These are phyloP conservation scores for Aurelia aurita complex sp. Pacific DNA, from an alignment of 30 jellyfish, hydroid and myxozoan species.

Conservation along the genomic window DNA sequence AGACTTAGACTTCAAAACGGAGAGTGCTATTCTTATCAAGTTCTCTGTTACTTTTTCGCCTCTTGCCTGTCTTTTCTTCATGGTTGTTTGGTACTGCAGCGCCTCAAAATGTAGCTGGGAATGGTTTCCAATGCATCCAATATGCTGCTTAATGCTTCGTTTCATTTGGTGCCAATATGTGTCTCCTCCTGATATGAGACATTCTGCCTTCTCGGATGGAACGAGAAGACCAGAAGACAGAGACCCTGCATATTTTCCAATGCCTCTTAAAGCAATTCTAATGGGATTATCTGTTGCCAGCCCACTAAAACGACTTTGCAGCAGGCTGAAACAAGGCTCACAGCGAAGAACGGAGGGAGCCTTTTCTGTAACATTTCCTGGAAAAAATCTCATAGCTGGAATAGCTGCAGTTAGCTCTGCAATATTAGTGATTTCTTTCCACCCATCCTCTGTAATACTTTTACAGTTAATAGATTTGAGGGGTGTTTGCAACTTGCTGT, in stretches of 20 bases:
- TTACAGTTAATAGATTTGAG: too few species aligned
- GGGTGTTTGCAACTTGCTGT: too few species aligned
- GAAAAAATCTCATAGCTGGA: constrained; percentile 6
- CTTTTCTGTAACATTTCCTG: constrained; percentile 4
- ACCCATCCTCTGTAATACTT: too few species aligned
- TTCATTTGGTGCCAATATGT: background rate
- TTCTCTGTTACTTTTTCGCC: constrained; percentile 28
- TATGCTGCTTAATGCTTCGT: constrained; percentile 8
- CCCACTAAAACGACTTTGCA: constrained; percentile 21
- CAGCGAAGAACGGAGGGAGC: constrained; percentile 16
- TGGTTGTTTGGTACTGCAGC: constrained; percentile 2
- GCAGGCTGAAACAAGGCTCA: constrained; percentile 15
- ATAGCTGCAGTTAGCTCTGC: constrained; percentile 5
- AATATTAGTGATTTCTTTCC: background rate
- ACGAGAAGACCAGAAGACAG: constrained; percentile 22
- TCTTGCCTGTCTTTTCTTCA: constrained; percentile 4
- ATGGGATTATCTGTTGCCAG: background rate
- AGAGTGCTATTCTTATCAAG: constrained; percentile 25
- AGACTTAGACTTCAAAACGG: constrained; percentile 25
- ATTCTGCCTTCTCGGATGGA: background rate
- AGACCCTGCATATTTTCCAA: constrained; percentile 19
- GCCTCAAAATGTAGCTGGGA: constrained; percentile 23
- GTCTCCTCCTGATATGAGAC: constrained; percentile 7
- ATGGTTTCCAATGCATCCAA: background rate
- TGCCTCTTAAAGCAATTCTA: constrained; percentile 8